Base-by-base conservation (phyloP, 2,888 invertebrate species). In the Hipparchia semele region DNA sequence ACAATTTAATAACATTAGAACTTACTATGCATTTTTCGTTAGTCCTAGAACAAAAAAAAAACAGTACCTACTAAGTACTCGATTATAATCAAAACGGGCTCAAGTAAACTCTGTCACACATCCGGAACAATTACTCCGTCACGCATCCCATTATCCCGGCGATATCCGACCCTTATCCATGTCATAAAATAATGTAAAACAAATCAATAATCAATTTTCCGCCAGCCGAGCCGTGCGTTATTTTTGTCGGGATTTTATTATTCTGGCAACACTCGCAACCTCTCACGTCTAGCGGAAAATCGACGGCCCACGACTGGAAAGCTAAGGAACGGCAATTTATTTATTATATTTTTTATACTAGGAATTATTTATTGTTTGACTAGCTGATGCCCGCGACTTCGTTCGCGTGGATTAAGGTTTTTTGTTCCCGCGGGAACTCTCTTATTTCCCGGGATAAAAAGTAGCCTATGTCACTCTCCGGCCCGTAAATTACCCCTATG, bases 121-220 rank as follows among this genome's bases (percentile, higher is more conserved):
- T 81, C 80, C 83, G 79, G 81, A 79, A 78, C 82, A 84, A 87
- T 84, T 82, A 82, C 80, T 86, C 82, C 81, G 86, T 86, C 84
- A 84, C 84, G 82, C 85, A 81, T 81, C 84, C 81, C 75, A 81
- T 84, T 83, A 84, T 82, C 81, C 80, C 33, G 23, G 8, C 58
- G 58, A 58, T 58, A 58, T 58, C n/a, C 78, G 76, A 80, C 81
- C 81, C 80, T 79, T 78, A 80, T 77, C 79, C 80, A 73, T 77
- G 78, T 76, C 79, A 78, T 74, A 79, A 79, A 79, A 78, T 80
- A 83, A 83, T 81, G 84, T 84, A 84, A 86, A 84, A 88, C 87
- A 90, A 91, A 92, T 92, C 91, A 88, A 92, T 90, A 91, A 90
- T 90, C 92, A 91, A 92, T 92, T 93, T 92, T 87, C 89, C 90